Conservation (phyloP, 1,140 invertebrate species). For the Chrysoperla carnea region DNA sequence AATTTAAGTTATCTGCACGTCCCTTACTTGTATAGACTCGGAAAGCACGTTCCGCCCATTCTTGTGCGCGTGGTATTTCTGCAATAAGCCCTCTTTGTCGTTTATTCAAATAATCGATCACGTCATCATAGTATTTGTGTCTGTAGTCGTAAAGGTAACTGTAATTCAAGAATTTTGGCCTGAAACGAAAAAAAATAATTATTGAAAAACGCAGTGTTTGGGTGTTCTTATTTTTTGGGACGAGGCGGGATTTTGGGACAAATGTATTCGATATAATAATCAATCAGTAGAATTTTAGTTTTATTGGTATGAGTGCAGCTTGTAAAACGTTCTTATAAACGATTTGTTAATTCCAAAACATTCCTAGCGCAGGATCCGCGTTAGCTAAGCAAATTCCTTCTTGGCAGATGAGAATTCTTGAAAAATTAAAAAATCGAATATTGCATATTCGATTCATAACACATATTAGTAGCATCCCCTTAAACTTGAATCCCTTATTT, state of each 20-base stretch:
- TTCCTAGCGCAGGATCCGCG: too few species aligned
- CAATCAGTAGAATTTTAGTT: not conserved
- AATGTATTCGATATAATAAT: not conserved
- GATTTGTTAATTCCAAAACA: too few species aligned
- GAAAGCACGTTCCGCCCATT: conserved; percentile 62
- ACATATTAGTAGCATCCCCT: too few species aligned
- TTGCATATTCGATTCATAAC: too few species aligned
- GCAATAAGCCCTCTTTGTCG: conserved; percentile 44
- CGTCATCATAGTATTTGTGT: conserved; percentile 68
- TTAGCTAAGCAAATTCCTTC: too few species aligned
- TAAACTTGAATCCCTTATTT: too few species aligned
- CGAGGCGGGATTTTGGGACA: not conserved
- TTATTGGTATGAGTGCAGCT: not conserved
- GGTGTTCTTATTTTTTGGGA: not conserved
- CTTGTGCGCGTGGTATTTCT: conserved; percentile 54
- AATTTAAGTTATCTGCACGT: too few species aligned
- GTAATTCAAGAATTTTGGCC: conserved; percentile 61
- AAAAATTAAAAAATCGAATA: too few species aligned
- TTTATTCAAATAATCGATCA: conserved; percentile 63
- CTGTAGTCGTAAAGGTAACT: conserved; percentile 66
- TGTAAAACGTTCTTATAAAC: too few species aligned
- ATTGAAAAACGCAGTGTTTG: too few species aligned
- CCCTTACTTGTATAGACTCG: conserved; percentile 14
- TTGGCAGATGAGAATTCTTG: too few species aligned
- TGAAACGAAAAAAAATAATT: conserved; percentile 22